Base-by-base conservation (phyloP, 2,888 invertebrate genomes). In the Netelia inedita region DNA sequence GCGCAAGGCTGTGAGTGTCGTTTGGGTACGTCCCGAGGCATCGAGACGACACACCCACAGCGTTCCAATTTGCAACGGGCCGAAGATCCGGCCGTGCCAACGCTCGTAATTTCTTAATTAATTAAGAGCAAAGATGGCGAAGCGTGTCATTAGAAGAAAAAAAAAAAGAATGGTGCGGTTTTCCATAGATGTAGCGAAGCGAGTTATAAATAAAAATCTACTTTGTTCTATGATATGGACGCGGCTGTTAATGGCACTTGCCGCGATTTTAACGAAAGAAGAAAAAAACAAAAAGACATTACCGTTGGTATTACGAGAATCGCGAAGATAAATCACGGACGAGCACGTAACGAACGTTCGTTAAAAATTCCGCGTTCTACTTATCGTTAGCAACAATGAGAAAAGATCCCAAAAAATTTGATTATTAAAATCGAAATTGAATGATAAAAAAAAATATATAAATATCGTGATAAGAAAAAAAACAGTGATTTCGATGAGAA, bases 81-180 rank as follows among this genome's bases (percentile, higher is more conserved):
- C 83, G 83, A 43, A 79, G 79, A 83, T 83, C 83, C 83, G 75
- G 79, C 71, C 59, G 16, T 55, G 71, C 68, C 57, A 57, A 79
- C 63, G 83, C 83, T 79, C 65, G 65, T 79, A 75, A 79, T 83
- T 83, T 74, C 69, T 83, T 75, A 79, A 83, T 83, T 83, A 83
- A 83, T 83, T 83, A 75, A 79, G 74, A 63, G 74, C 74, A 21
- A 75, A 78, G 66, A 74, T 63, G 79, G 16, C 78, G 14, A 23
- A 41, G 43, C 57, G 43, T 35, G 68, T 68, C 61, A 55, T 79
- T 65, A 16, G 16, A 16, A n/a, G 21, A 46, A 23, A 50, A 28
- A n/a, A 50, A 50, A 50, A 68, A n/a, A 16, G 41, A 71, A 71
- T 28, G 11, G 57, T 23, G 43, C 28, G 14, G 72, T 41, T 41